phyloP scores from a whole-genome alignment of 2,113 vertebrate genomes.

The Gopherus evgoodei region DNA sequence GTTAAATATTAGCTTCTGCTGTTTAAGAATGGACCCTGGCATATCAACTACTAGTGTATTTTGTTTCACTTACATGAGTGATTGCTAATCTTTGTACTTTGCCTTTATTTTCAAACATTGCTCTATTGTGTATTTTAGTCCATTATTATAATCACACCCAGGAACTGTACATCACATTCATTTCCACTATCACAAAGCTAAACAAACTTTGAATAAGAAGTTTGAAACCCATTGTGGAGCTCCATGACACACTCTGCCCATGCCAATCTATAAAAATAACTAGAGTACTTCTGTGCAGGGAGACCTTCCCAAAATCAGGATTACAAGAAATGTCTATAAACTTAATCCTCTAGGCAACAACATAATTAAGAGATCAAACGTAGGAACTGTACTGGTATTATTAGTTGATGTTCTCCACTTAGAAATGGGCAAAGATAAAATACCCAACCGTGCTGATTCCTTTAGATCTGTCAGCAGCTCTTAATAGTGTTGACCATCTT shows the following conservation, averaged over 20 bases:
- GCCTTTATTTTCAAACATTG: neutral
- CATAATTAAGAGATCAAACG: constrained; percentile 25
- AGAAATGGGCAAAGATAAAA: neutral
- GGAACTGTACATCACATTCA: neutral
- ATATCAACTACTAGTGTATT: neutral
- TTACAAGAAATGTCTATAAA: neutral
- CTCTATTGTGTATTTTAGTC: neutral
- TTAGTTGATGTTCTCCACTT: neutral
- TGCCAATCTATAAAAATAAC: constrained; percentile 37
- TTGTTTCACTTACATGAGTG: neutral
- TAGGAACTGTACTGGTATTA: neutral
- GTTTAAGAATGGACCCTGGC: neutral
- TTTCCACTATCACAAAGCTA: constrained; percentile 40
- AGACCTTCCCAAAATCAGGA: neutral
- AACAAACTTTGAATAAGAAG: neutral
- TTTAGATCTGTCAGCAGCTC: neutral
- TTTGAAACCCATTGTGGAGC: neutral
- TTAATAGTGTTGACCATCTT: neutral
- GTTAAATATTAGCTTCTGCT: neutral
- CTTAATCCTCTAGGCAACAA: constrained; percentile 27
- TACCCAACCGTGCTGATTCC: neutral
- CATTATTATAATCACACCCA: neutral
- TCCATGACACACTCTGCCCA: neutral
- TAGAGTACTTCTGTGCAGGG: neutral
- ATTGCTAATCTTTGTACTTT: neutral